Conservation (phyloP, 2,888 invertebrate species). For the Bellardia bayeri region DNA sequence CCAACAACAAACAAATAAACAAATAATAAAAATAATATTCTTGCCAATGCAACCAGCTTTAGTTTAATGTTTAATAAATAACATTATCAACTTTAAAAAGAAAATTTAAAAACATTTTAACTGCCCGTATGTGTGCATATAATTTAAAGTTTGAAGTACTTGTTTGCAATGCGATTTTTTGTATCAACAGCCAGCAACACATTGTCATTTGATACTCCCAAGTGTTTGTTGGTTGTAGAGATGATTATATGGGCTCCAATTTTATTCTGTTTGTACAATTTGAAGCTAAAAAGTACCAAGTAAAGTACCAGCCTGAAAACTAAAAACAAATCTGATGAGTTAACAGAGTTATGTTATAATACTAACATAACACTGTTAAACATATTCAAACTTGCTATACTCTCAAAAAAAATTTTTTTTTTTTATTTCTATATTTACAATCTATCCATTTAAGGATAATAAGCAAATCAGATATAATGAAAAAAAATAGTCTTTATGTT, state of each 20-base stretch:
- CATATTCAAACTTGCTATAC: no score
- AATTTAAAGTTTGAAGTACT: constrained; percentile 6
- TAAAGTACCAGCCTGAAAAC: no score
- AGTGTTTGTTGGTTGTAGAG: not conserved
- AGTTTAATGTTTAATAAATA: constrained; percentile 30
- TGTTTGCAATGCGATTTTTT: constrained; percentile 14
- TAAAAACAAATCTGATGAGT: no score
- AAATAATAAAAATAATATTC: not conserved
- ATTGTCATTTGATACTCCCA: constrained; percentile 52
- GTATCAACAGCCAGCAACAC: constrained; percentile 29
- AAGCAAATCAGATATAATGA: no score
- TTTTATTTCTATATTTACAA: no score
- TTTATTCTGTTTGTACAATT: no score
- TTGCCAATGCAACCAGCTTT: constrained; percentile 1
- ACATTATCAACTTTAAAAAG: not conserved
- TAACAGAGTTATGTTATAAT: no score
- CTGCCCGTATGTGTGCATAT: constrained; percentile 32
- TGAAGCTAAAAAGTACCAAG: no score
- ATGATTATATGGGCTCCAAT: not conserved
- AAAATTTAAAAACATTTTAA: not conserved
- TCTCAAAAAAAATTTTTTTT: no score
- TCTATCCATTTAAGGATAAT: no score
- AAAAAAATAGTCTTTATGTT: no score
- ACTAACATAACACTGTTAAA: no score
- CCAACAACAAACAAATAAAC: constrained; percentile 2